Conservation (phyloP, 35 echinoderm and acorn worm genomes). For the Nesometra sesokonis region DNA sequence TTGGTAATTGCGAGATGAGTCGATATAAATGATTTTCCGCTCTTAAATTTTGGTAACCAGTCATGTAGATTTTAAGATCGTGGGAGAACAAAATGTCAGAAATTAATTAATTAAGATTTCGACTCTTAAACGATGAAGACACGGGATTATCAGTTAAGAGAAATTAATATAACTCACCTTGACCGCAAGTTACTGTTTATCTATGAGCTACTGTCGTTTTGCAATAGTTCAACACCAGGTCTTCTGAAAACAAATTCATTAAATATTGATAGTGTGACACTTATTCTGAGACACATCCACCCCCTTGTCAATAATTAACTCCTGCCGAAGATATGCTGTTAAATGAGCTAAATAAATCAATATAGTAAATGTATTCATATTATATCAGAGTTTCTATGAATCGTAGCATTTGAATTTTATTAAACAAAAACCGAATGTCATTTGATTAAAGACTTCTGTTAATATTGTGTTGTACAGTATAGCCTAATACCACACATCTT, state of each 20-base stretch:
- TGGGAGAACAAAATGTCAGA: background rate
- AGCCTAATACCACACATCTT: too few relatives aligned
- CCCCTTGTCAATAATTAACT: background rate
- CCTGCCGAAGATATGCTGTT: background rate
- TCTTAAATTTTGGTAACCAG: too few relatives aligned
- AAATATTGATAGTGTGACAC: background rate
- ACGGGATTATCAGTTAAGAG: background rate
- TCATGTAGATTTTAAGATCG: too few relatives aligned
- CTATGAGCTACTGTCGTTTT: background rate
- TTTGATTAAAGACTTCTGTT: too few relatives aligned
- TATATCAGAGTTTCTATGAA: too few relatives aligned
- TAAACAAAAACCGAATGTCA: too few relatives aligned
- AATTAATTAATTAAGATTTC: background rate
- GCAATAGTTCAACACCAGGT: background rate
- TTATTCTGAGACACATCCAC: background rate
- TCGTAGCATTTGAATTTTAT: too few relatives aligned
- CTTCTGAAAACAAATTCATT: background rate
- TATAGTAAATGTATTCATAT: background rate
- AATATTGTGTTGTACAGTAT: too few relatives aligned
- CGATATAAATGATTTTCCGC: too few relatives aligned
- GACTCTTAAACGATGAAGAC: background rate
- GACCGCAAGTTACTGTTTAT: background rate
- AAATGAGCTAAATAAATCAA: background rate
- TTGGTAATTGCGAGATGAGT: too few relatives aligned
- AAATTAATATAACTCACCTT: background rate